Evolutionary conservation across 2,888 invertebrate species (phyloP), one percentile per base, ranked within the genome.

Genomic region (Ceramica pisi): DNA sequence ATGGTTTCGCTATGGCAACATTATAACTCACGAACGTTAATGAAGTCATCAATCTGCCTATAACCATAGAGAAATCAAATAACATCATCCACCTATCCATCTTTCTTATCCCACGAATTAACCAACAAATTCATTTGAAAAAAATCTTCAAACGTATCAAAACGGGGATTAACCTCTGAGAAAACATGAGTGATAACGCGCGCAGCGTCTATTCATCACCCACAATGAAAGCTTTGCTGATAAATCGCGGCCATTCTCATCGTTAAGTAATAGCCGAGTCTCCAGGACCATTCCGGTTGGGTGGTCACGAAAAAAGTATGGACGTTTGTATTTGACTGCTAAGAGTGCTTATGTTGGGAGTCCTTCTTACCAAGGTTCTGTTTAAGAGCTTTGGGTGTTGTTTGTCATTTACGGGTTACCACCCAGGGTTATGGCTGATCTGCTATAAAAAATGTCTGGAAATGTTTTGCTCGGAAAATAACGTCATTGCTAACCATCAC

Each of bases 161-260:
- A 71, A 71, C 48, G 50, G 23, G 56, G 31, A 38, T 35, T 50
- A 62, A 21, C 67, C 70, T 69, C n/a, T 78, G 68, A 82, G 64
- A 72, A 84, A 76, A 80, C 64, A 83, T 74, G 69, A 74, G 66
- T 66, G 74, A 78, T 79, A 83, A 76, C 67, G 71, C 67, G 67
- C 66, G 7, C 60, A 70, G 57, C 31, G 10, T 70, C 83, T 60
- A 82, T 83, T 82, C 83, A 83, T 83, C 85, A 83, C 66, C 83
- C 60, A 80, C 83, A 85, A 69, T 83, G 80, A 82, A 80, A 75
- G 83, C 80, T 76, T 70, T 65, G 76, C 53, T 72, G 83, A 83
- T 82, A 85, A 85, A 83, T 82, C 51, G 71, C 67, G 64, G 56
- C 74, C 70, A 80, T 85, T 80, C 66, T 72, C 74, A 85, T 85